These are phyloP conservation scores for Valencia hispanica DNA, from an alignment of 2,797 vertebrate species.

Conservation along the genomic window DNA sequence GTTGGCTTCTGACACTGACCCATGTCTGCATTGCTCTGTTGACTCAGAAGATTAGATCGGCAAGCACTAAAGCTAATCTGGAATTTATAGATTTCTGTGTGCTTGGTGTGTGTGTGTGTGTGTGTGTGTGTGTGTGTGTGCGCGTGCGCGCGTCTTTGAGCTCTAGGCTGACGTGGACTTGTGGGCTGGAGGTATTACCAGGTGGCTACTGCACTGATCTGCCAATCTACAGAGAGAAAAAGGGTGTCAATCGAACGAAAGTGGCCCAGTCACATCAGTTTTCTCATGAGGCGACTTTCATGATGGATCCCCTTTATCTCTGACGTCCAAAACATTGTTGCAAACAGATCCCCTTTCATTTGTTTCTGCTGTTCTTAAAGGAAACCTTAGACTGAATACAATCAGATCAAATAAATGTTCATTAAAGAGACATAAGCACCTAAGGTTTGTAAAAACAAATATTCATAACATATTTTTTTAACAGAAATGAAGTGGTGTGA, in stretches of 20 bases:
- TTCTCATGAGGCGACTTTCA: neutral
- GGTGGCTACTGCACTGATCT: conserved; percentile 44
- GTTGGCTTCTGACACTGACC: conserved; percentile 54
- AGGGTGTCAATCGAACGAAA: conserved; percentile 4
- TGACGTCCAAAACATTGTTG: neutral
- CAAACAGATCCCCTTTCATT: neutral
- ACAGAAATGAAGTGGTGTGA: neutral
- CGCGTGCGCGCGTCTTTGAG: conserved; percentile 25
- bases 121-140: conserved; percentile 6
- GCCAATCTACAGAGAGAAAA: conserved; percentile 15
- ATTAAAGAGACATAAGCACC: neutral
- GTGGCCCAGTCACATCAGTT: neutral
- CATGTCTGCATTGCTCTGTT: conserved; percentile 72
- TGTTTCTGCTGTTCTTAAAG: neutral
- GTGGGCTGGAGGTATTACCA: conserved; percentile 46
- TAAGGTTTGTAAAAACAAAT: neutral
- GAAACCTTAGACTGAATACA: neutral
- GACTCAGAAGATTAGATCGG: conserved; percentile 74
- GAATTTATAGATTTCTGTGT: conserved; percentile 70
- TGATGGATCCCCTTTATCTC: conserved; percentile 1
- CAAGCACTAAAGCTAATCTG: conserved; percentile 70
- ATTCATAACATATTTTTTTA: neutral
- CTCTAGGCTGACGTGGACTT: conserved; percentile 44
- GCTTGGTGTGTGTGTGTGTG: conserved; percentile 13
- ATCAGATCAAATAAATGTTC: neutral